Evolutionary conservation across 2,888 invertebrate species (phyloP).

Genomic region (Andrena chrysosceles): DNA sequence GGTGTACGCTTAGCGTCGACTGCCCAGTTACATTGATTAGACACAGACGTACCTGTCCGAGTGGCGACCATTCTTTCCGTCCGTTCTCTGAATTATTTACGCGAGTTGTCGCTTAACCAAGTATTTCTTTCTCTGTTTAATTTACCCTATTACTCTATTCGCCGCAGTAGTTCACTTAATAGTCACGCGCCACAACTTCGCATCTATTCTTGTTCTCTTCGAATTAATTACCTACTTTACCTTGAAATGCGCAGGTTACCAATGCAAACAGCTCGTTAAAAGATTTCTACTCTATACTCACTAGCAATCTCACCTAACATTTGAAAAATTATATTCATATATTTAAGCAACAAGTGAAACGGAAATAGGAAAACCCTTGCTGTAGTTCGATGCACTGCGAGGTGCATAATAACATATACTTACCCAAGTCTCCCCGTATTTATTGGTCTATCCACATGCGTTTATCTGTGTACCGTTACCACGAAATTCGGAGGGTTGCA

Average conservation of each 20-base stretch:
- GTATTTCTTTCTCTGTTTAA: neutral
- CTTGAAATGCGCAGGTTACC: no score
- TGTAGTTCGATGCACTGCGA: slow-evolving; percentile 5
- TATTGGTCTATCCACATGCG: slow-evolving; percentile 52
- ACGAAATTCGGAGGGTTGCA: slow-evolving; percentile 44
- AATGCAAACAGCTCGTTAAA: no score
- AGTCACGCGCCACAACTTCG: no score
- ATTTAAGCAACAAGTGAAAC: neutral
- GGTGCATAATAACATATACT: slow-evolving; percentile 21
- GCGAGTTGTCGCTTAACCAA: slow-evolving; percentile 51
- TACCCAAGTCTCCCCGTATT: slow-evolving; percentile 14
- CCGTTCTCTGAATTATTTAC: slow-evolving; percentile 65
- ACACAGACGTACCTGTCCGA: slow-evolving; percentile 53
- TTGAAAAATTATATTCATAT: no score
- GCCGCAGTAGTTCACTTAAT: neutral
- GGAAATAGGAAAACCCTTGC: neutral
- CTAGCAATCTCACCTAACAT: no score
- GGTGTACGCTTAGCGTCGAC: slow-evolving; percentile 33
- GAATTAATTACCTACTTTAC: no score
- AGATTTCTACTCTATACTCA: no score
- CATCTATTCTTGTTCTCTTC: no score
- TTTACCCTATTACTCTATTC: neutral
- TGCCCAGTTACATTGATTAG: slow-evolving; percentile 60
- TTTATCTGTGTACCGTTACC: slow-evolving; percentile 28
- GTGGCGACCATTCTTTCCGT: slow-evolving; percentile 38